Percentiles rank a stretch among this genome's conserved stretches.
Evolutionary conservation across 2,888 invertebrate species (phyloP).

Genomic region (Tetrapedia diversipes): DNA sequence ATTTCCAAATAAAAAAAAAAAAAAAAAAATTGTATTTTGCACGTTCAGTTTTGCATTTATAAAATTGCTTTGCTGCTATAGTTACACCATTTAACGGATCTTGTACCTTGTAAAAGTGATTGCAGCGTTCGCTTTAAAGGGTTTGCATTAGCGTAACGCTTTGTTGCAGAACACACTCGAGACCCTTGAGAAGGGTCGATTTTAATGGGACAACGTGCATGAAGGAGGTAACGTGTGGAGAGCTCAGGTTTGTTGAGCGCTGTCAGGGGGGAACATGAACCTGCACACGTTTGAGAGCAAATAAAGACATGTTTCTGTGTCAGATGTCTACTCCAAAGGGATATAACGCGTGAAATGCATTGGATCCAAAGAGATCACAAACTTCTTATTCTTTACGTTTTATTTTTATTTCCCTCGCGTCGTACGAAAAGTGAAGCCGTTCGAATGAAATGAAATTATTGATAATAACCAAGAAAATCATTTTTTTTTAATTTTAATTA

Average conservation of each 20-base stretch:
- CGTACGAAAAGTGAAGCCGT: no score
- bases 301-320: slow-evolving; percentile 4
- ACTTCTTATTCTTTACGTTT: not conserved
- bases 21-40: no score
- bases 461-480: no score
- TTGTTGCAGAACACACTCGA: slow-evolving; percentile 13
- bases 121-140: slow-evolving; percentile 7
- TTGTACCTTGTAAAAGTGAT: not conserved
- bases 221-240: slow-evolving; percentile 1
- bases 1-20: no score
- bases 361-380: not conserved
- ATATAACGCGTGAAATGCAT: not conserved
- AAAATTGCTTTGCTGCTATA: no score
- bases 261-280: slow-evolving; percentile 11
- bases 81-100: not conserved
- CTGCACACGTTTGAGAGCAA: slow-evolving; percentile 1
- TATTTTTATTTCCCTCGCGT: no score
- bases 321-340: not conserved
- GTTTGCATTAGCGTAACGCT: slow-evolving; percentile 9
- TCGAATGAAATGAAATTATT: no score
- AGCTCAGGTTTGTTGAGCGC: slow-evolving; percentile 10
- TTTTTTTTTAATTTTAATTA: no score
- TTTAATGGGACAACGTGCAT: slow-evolving; percentile 26
- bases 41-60: no score
- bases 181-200: slow-evolving; percentile 12